A percentile compares a stretch with the other conserved stretches of the same genome.
Conservation (phyloP, 2,797 vertebrate genomes). For the Molossus molossus region DNA sequence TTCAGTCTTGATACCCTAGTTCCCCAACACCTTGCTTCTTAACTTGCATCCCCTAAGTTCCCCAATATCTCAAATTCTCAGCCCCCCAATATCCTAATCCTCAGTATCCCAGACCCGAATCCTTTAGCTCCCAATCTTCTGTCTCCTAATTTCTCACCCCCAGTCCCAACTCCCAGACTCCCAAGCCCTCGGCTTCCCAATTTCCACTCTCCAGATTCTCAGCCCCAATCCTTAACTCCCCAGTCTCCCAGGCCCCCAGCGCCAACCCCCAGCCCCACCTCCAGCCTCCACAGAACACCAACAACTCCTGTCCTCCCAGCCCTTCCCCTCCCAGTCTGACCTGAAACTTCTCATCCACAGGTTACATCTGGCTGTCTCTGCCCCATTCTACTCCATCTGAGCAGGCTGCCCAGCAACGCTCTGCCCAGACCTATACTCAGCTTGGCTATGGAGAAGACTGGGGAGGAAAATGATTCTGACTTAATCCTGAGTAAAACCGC, state of each 20-base stretch:
- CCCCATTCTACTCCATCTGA: not conserved
- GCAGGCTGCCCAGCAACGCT: not conserved
- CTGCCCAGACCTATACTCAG: not conserved
- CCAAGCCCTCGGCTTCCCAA: not conserved
- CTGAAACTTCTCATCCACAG: not conserved
- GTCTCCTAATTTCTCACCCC: not conserved
- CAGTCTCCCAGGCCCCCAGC: not conserved
- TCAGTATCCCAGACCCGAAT: slow-evolving; percentile 8
- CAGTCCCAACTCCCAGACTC: not conserved
- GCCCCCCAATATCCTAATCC: not conserved
- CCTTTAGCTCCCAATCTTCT: not conserved
- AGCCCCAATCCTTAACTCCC: not conserved
- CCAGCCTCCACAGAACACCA: not conserved
- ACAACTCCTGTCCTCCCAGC: not conserved
- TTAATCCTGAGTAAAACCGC: not conserved
- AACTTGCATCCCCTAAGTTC: not conserved
- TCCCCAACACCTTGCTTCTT: not conserved
- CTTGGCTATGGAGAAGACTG: not conserved
- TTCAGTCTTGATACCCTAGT: not conserved
- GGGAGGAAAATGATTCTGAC: not conserved
- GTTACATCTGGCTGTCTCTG: not conserved
- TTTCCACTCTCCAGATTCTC: slow-evolving; percentile 3
- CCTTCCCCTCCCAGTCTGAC: not conserved
- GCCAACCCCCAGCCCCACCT: not conserved
- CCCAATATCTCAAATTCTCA: not conserved